Conservation (phyloP, 1,140 invertebrate genomes). For the Bombus waltoni region DNA sequence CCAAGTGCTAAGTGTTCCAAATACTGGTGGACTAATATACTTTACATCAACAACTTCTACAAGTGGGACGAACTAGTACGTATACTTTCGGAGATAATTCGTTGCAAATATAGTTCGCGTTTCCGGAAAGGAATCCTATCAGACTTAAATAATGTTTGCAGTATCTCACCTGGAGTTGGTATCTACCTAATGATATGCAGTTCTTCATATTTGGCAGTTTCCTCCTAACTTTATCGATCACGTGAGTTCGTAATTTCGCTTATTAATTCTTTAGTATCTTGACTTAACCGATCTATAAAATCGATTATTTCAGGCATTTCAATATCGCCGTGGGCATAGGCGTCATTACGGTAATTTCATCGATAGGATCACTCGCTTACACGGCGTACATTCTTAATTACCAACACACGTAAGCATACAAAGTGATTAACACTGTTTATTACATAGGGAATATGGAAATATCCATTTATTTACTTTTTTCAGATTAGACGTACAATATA, state of each 20-base stretch:
- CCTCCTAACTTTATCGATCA: slow-evolving; percentile 83
- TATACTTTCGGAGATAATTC: neutral
- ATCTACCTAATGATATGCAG: slow-evolving; percentile 91
- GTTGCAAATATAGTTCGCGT: neutral
- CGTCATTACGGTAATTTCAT: slow-evolving; percentile 70
- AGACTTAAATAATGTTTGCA: slow-evolving; percentile 62
- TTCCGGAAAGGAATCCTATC: neutral
- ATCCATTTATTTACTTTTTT: slow-evolving; percentile 11
- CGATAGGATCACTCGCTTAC: slow-evolving; percentile 73
- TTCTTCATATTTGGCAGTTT: slow-evolving; percentile 85
- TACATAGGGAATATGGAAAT: too few species aligned
- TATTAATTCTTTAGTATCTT: neutral
- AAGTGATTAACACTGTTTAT: neutral
- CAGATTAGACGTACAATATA: slow-evolving; percentile 79
- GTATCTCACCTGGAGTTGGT: slow-evolving; percentile 93
- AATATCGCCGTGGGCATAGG: slow-evolving; percentile 68
- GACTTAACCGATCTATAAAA: neutral
- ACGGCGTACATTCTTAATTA: slow-evolving; percentile 77
- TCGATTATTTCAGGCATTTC: slow-evolving; percentile 73
- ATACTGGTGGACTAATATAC: slow-evolving; percentile 87
- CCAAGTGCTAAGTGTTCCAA: slow-evolving; percentile 82
- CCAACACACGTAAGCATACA: slow-evolving; percentile 79
- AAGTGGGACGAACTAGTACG: slow-evolving; percentile 81
- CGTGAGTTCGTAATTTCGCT: slow-evolving; percentile 76
- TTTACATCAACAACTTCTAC: slow-evolving; percentile 87